Evolutionary conservation across 1,140 invertebrate species (phyloP).

Genomic region (Zophobas atratus): DNA sequence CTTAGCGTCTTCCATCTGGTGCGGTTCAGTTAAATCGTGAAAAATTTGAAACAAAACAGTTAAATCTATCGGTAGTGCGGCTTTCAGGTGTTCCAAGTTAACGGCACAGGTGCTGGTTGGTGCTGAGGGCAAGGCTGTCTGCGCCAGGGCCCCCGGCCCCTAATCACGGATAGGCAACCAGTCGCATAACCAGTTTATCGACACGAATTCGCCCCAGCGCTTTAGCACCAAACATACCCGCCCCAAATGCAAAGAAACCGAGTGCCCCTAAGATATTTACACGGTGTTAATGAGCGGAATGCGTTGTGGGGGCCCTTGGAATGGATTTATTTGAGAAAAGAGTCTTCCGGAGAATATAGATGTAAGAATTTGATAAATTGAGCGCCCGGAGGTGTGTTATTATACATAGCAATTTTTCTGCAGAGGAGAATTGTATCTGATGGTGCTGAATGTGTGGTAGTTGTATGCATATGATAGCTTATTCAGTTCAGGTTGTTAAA

Average conservation of each 20-base stretch:
- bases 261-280: conserved; percentile 29
- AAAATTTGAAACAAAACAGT: conserved; percentile 31
- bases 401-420: too few species aligned
- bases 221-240: conserved; percentile 23
- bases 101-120: conserved; percentile 45
- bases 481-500: too few species aligned
- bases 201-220: conserved; percentile 27
- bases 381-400: too few species aligned
- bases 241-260: conserved; percentile 17
- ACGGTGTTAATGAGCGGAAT: conserved; percentile 21
- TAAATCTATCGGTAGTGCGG: conserved; percentile 4
- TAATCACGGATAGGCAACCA: conserved; percentile 7
- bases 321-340: background rate
- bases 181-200: conserved; percentile 43
- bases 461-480: too few species aligned
- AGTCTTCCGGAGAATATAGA: too few species aligned
- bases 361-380: too few species aligned
- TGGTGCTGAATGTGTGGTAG: too few species aligned
- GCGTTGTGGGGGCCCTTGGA: background rate
- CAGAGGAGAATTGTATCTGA: too few species aligned
- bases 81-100: conserved; percentile 40
- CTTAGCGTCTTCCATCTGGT: conserved; percentile 18
- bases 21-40: background rate
- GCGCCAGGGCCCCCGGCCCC: conserved; percentile 22
- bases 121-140: conserved; percentile 48